Conservation (phyloP, 2,113 vertebrate species). For the Mobula hypostoma region DNA sequence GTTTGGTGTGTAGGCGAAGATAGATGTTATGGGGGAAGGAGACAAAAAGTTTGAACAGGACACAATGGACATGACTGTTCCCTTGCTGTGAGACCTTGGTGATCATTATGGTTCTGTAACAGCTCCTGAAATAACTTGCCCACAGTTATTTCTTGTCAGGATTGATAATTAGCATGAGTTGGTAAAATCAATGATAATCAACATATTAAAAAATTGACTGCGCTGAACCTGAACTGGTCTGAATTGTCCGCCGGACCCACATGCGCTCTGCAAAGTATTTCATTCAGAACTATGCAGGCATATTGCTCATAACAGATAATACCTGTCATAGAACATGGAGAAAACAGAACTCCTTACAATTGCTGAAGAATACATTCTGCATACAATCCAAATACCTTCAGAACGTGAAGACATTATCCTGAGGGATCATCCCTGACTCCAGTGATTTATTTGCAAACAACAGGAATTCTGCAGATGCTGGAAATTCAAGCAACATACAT, state of each 20-base stretch:
- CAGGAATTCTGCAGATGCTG: no score
- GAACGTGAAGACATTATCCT: not conserved
- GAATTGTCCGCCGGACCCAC: not conserved
- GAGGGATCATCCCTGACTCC: not conserved
- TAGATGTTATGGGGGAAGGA: not conserved
- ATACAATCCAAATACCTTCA: not conserved
- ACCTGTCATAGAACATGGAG: not conserved
- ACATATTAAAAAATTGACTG: not conserved
- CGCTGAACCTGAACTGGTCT: not conserved
- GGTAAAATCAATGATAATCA: not conserved
- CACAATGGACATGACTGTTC: not conserved
- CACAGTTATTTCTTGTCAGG: not conserved
- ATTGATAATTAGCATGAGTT: not conserved
- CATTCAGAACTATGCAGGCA: not conserved
- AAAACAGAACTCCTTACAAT: not conserved
- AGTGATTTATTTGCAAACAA: conserved; percentile 18
- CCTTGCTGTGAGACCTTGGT: not conserved
- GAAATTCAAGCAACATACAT: no score
- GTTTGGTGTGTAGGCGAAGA: not conserved
- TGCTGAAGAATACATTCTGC: not conserved
- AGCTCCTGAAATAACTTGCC: not conserved
- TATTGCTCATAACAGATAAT: not conserved
- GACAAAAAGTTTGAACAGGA: not conserved
- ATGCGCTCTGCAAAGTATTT: not conserved
- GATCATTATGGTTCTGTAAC: not conserved